A percentile compares a stretch with the other conserved stretches of the same genome.
Evolutionary conservation across 2,888 invertebrate genomes (phyloP).

Genomic region (Colletes collaris): DNA sequence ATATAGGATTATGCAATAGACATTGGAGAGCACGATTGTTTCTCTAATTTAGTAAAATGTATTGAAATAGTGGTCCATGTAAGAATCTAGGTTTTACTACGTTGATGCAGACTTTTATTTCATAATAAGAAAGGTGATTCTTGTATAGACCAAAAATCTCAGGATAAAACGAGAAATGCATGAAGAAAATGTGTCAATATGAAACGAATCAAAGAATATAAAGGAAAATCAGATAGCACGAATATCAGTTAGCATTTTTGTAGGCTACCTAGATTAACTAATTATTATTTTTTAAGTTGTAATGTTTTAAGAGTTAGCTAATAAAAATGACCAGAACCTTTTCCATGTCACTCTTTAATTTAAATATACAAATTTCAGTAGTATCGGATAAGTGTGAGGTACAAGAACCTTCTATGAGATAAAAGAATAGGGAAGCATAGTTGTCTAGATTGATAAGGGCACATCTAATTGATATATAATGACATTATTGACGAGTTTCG

Average conservation of each 20-base stretch:
- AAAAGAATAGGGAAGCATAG: slow-evolving; percentile 40
- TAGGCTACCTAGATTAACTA: slow-evolving; percentile 78
- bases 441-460: slow-evolving; percentile 49
- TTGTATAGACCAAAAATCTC: slow-evolving; percentile 58
- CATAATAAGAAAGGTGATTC: slow-evolving; percentile 55
- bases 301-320: slow-evolving; percentile 81
- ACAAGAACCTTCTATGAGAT: slow-evolving; percentile 45
- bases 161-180: slow-evolving; percentile 30
- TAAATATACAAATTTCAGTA: slow-evolving; percentile 56
- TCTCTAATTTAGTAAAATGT: slow-evolving; percentile 49
- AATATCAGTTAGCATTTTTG: slow-evolving; percentile 72
- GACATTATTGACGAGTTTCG: slow-evolving; percentile 35
- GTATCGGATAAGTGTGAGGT: slow-evolving; percentile 59
- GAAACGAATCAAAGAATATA: slow-evolving; percentile 27
- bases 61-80: slow-evolving; percentile 59
- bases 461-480: slow-evolving; percentile 40
- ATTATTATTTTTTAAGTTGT: slow-evolving; percentile 79
- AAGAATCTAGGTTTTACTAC: slow-evolving; percentile 71
- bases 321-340: slow-evolving; percentile 81
- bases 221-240: slow-evolving; percentile 46
- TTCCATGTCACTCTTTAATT: slow-evolving; percentile 78
- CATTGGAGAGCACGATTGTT: slow-evolving; percentile 64
- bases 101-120: slow-evolving; percentile 57
- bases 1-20: slow-evolving; percentile 50
- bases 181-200: slow-evolving; percentile 34